Evolutionary conservation across 1,140 invertebrate species (phyloP).

Genomic region (Drosophila seguyi): DNA sequence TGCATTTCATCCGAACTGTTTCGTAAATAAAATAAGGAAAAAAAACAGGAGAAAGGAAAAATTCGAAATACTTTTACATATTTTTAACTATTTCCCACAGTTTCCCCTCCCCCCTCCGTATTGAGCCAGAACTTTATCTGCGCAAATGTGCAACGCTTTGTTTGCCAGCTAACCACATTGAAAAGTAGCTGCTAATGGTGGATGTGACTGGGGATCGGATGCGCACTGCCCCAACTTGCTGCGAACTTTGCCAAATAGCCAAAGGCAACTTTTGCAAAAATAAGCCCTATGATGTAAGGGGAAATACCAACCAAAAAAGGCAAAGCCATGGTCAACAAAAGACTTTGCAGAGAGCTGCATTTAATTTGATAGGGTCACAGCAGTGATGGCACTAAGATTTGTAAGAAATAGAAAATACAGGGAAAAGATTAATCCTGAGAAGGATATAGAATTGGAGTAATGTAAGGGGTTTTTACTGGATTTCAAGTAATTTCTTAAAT

Average conservation of each 20-base stretch:
- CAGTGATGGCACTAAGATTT: neutral
- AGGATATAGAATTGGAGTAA: too few species aligned
- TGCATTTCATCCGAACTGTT: constrained; percentile 79
- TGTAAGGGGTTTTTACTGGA: too few species aligned
- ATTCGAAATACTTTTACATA: constrained; percentile 81
- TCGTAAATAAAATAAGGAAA: constrained; percentile 68
- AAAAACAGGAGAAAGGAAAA: constrained; percentile 52
- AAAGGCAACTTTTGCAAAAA: constrained; percentile 78
- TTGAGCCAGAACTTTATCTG: constrained; percentile 79
- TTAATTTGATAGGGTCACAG: constrained; percentile 23
- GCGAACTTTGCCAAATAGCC: constrained; percentile 77
- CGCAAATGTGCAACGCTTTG: constrained; percentile 81
- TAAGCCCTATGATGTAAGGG: constrained; percentile 72
- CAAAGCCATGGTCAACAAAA: constrained; percentile 25
- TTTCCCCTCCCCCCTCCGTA: neutral
- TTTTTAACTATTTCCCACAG: constrained; percentile 39
- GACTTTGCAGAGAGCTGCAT: constrained; percentile 19
- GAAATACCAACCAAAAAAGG: constrained; percentile 49
- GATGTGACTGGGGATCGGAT: constrained; percentile 53
- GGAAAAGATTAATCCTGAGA: neutral
- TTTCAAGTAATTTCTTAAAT: too few species aligned
- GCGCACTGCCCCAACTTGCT: constrained; percentile 48
- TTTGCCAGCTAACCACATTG: constrained; percentile 81
- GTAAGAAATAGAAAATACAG: neutral
- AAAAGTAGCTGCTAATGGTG: constrained; percentile 82